phyloP scores from a whole-genome alignment of 2,113 vertebrate genomes.

The Hiodon alosoides region DNA sequence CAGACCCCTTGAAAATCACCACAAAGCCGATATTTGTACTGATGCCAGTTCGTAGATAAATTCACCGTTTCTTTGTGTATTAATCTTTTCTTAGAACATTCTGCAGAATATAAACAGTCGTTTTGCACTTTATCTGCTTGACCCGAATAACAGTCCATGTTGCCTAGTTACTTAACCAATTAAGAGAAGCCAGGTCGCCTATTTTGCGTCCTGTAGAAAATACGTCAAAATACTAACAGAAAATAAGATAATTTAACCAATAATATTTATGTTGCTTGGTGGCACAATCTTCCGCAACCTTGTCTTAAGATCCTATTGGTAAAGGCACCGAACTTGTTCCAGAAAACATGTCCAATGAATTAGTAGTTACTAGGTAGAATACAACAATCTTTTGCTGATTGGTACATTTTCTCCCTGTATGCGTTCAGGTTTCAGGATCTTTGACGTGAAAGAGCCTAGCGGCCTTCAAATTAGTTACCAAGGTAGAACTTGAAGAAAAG shows the following conservation, averaged over 20 bases:
- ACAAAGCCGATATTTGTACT: no score
- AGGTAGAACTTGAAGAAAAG: constrained; percentile 30
- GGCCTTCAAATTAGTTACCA: constrained; percentile 38
- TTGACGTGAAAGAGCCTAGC: constrained; percentile 41
- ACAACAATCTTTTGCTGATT: constrained; percentile 40
- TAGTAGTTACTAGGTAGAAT: constrained; percentile 17
- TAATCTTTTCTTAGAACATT: no score
- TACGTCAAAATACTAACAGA: background rate
- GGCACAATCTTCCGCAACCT: background rate
- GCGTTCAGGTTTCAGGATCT: constrained; percentile 32
- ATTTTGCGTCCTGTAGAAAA: constrained; percentile 7
- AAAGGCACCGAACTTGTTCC: background rate
- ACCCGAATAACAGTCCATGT: constrained; percentile 2
- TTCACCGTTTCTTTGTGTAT: no score
- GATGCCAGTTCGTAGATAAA: no score
- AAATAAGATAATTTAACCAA: constrained; percentile 36
- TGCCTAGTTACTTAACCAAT: constrained; percentile 25
- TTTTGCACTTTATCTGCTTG: background rate
- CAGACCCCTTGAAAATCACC: no score
- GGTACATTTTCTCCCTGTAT: constrained; percentile 27
- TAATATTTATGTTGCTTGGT: constrained; percentile 10
- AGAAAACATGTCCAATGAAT: background rate
- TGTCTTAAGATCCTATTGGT: constrained; percentile 31
- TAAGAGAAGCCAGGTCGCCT: constrained; percentile 23
- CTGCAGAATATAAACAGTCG: background rate